Evolutionary conservation across 2,797 vertebrate genomes (phyloP).

Genomic region (Hydrophis major): DNA sequence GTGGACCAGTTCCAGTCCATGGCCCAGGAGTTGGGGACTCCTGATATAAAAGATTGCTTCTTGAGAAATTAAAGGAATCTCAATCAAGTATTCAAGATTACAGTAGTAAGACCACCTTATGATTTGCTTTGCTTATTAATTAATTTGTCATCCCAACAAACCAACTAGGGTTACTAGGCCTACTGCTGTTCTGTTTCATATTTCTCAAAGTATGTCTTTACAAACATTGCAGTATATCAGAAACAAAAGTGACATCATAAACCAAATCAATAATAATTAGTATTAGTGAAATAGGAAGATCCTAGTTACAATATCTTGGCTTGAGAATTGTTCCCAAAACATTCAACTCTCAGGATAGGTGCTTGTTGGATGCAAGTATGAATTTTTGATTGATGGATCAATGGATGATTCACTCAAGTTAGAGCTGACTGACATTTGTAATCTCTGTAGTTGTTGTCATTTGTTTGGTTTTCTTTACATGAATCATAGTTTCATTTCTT

Average conservation of each 20-base stretch:
- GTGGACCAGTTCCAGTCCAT: background rate
- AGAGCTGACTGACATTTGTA: background rate
- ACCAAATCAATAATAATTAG: background rate
- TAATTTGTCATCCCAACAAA: background rate
- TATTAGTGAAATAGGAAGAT: background rate
- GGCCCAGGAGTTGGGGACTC: background rate
- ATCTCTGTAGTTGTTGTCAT: background rate
- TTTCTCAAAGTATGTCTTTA: background rate
- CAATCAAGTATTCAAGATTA: background rate
- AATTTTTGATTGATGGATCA: background rate
- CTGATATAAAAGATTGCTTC: background rate
- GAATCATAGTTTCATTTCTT: background rate
- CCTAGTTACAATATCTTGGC: background rate
- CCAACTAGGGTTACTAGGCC: background rate
- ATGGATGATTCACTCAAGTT: background rate
- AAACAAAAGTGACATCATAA: background rate
- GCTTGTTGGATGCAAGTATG: background rate
- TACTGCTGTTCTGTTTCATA: background rate
- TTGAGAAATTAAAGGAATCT: background rate
- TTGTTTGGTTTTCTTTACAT: background rate
- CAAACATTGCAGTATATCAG: background rate
- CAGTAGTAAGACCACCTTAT: background rate
- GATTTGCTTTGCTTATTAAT: background rate
- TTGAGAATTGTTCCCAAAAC: background rate
- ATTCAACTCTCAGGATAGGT: background rate